Percentiles rank a stretch among this genome's conserved stretches.
Conservation (phyloP, 2,113 vertebrate species). For the Pteropus alecto region DNA sequence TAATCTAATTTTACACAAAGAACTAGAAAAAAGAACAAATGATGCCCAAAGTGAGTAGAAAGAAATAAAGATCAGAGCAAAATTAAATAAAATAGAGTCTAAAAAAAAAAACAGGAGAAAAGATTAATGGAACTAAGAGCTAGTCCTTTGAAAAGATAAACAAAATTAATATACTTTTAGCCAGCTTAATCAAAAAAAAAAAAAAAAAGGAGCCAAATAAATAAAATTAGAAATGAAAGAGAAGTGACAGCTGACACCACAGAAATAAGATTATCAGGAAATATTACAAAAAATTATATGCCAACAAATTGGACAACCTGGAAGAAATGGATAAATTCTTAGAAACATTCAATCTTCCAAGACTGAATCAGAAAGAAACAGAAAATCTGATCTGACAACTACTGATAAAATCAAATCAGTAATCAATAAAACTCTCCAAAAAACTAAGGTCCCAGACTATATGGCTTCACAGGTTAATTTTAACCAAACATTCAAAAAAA, state of each 20-base stretch:
- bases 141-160: neutral
- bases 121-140: neutral
- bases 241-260: neutral
- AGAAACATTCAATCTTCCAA: neutral
- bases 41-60: neutral
- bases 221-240: neutral
- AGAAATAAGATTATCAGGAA: neutral
- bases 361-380: neutral
- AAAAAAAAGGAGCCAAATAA: neutral
- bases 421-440: neutral
- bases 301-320: neutral
- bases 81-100: neutral
- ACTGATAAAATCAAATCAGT: neutral
- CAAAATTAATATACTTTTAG: neutral
- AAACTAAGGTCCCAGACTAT: neutral
- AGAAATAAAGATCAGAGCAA: neutral
- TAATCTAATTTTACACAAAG: neutral
- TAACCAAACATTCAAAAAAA: neutral
- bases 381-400: neutral
- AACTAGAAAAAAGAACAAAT: neutral
- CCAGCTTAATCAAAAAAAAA: neutral
- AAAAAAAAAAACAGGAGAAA: neutral
- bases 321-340: neutral
- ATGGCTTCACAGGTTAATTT: neutral
- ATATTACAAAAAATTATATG: neutral